These are phyloP conservation scores for Helicoverpa zea DNA, from an alignment of 1,140 invertebrate species.

Conservation along the genomic window DNA sequence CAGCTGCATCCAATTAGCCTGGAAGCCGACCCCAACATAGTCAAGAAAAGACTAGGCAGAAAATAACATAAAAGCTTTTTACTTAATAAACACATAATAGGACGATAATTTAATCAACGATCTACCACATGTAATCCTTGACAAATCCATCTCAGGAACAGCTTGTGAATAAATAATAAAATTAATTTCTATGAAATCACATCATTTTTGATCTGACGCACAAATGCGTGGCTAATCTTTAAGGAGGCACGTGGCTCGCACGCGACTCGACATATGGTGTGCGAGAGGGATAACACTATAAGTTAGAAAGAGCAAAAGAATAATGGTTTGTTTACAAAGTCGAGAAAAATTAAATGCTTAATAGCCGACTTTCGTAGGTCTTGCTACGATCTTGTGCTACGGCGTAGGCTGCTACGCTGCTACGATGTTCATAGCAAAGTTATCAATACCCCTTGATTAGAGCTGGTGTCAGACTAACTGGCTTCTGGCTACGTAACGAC, in stretches of 20 bases:
- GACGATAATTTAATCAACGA: neutral
- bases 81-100: neutral
- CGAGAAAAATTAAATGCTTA: neutral
- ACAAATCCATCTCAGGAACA: slow-evolving; percentile 16
- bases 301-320: neutral
- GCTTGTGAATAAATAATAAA: slow-evolving; percentile 31
- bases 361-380: neutral
- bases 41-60: neutral
- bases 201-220: slow-evolving; percentile 45
- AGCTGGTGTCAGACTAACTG: no score
- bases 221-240: slow-evolving; percentile 61
- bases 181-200: slow-evolving; percentile 17
- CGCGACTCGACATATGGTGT: slow-evolving; percentile 64
- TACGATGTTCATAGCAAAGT: slow-evolving; percentile 3
- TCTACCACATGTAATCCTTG: neutral
- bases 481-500: no score
- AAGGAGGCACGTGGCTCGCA: slow-evolving; percentile 63
- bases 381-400: slow-evolving; percentile 4
- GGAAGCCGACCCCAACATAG: no score
- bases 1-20: no score
- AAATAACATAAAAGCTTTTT: neutral
- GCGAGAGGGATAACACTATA: slow-evolving; percentile 54
- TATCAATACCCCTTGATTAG: no score
- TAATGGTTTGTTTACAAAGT: slow-evolving; percentile 17
- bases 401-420: neutral